Percentiles rank a stretch among this genome's conserved stretches.
Evolutionary conservation across 2,113 vertebrate species (phyloP).

Genomic region (Pedetes capensis): DNA sequence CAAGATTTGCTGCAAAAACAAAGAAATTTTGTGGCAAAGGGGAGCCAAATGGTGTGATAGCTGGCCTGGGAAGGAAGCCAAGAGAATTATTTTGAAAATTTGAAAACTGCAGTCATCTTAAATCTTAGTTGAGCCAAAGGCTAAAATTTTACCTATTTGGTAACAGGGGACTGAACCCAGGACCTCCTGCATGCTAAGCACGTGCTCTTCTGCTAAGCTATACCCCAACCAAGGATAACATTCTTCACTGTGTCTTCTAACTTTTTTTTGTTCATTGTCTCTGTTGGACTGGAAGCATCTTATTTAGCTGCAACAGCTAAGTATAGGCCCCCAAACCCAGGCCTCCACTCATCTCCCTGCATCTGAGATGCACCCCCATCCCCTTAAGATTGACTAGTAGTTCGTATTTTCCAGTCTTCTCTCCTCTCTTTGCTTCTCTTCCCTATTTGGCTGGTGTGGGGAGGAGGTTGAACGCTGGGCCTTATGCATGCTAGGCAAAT

Average conservation of each 20-base stretch:
- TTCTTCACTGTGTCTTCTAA: background rate
- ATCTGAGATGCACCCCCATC: background rate
- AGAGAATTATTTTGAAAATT: background rate
- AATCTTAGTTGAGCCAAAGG: background rate
- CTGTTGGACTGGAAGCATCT: background rate
- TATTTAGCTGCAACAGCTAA: background rate
- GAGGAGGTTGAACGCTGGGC: too few species aligned
- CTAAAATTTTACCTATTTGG: background rate
- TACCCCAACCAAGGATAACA: background rate
- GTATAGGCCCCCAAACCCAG: background rate
- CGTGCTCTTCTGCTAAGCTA: too few species aligned
- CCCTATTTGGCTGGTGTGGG: too few species aligned
- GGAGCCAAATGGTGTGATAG: background rate
- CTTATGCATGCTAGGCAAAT: too few species aligned
- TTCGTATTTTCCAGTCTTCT: too few species aligned
- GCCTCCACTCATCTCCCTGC: background rate
- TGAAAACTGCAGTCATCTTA: slow-evolving; percentile 7
- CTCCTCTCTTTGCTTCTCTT: too few species aligned
- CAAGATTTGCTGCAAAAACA: too few species aligned
- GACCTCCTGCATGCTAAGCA: background rate
- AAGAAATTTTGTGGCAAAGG: background rate
- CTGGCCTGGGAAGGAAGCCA: background rate
- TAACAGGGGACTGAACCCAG: background rate
- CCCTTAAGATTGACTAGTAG: background rate
- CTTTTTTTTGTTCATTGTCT: slow-evolving; percentile 6